Base-by-base conservation (phyloP, 1,140 invertebrate genomes). In the Luehdorfia chinensis region DNA sequence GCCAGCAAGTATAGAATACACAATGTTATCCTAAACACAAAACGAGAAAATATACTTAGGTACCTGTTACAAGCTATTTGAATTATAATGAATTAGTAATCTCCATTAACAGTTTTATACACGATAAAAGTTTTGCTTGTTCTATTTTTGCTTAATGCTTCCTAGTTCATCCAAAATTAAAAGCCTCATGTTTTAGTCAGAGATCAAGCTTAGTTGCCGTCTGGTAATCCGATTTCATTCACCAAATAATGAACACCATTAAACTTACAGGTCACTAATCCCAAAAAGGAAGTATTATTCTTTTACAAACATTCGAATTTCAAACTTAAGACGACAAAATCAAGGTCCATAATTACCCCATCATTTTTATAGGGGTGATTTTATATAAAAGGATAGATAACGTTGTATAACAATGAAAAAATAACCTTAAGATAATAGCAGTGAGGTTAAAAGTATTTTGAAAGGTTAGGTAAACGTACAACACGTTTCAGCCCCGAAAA, bases 401-500 rank as follows among this genome's bases (percentile, higher is more conserved):
- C 30, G 8, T 36, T 36, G 6, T 12, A 27, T 50, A 31, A 30
- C 50, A 65, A 28, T 33, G 43, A 33, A 66, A 60, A 62, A 51
- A 45, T 46, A 36, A 34, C 44, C 54, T 57, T 64, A 48, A 34
- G 25, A 16, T 39, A 32, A 27, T 27, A 28, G 36, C 19, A 54
- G 19, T 67, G 56, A 50, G 68, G 74, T 66, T 59, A 15, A 67
- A 56, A 50, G 25, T 9, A 27, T 7, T 67, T 66, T n/a, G 25
- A 12, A 64, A 62, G 66, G 11, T 8, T 4, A 4, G 21, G 41
- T 13, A 27, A 37, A 21, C 53, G 60, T 30, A 63, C 61, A 39
- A n/a, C 67, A 60, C 62, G 62, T 69, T 74, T 64, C 49, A 64
- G 57, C 68, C 60, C 59, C 73, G 67, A 68, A 80, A 76, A 84